A percentile compares a stretch with the other conserved stretches of the same genome.
phyloP scores from a whole-genome alignment of 2,888 invertebrate genomes.

The Pimpla rufipes region DNA sequence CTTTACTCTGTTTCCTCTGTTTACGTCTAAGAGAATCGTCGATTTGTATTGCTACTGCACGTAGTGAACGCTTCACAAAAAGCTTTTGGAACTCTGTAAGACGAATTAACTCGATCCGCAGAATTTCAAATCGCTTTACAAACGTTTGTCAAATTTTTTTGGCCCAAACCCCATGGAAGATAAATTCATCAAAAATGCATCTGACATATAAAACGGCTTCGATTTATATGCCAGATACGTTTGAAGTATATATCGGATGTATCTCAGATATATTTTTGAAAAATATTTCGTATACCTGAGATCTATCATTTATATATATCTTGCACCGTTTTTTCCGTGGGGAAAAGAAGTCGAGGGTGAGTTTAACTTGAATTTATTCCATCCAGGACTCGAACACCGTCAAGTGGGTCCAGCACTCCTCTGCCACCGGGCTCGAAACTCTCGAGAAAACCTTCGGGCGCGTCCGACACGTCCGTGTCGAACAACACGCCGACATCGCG shows the following conservation, averaged over 20 bases:
- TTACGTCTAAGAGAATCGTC: constrained; percentile 11
- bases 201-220: not conserved
- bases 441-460: constrained; percentile 89
- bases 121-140: constrained; percentile 33
- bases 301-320: not conserved
- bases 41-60: constrained; percentile 31
- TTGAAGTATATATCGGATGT: too few relatives aligned
- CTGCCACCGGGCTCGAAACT: constrained; percentile 89
- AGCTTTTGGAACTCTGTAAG: constrained; percentile 10
- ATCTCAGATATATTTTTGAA: too few relatives aligned
- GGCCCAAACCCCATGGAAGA: too few relatives aligned
- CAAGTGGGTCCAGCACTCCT: constrained; percentile 90
- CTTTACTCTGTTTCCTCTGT: constrained; percentile 36
- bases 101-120: constrained; percentile 12
- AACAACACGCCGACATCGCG: constrained; percentile 86
- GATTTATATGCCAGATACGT: too few relatives aligned
- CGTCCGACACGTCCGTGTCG: constrained; percentile 89
- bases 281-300: not conserved
- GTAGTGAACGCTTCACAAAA: constrained; percentile 23
- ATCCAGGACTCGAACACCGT: constrained; percentile 91
- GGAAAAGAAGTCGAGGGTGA: constrained; percentile 8
- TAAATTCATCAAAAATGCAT: not conserved
- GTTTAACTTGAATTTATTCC: constrained; percentile 71
- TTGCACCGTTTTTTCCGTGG: not conserved
- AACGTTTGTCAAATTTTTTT: constrained; percentile 33